Conservation (phyloP, 2,888 invertebrate genomes). For the Ligdia adustata region DNA sequence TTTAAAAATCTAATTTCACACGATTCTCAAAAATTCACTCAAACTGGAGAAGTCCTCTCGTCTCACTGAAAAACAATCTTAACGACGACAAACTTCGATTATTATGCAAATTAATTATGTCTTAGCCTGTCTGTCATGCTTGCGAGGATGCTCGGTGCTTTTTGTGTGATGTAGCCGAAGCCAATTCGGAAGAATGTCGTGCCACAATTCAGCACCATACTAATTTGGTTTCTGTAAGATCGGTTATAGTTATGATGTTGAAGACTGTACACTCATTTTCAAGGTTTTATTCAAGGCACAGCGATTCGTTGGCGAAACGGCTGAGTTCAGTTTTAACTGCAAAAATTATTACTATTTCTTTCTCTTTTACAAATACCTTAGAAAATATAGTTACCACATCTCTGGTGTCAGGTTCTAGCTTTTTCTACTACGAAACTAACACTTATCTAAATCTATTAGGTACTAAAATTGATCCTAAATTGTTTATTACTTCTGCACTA, state of each 20-base stretch:
- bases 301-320: no score
- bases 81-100: constrained; percentile 49
- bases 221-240: neutral
- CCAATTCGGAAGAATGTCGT: constrained; percentile 41
- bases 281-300: constrained; percentile 11
- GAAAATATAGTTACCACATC: no score
- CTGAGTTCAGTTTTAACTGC: no score
- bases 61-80: constrained; percentile 48
- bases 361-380: no score
- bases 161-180: constrained; percentile 48
- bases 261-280: constrained; percentile 10
- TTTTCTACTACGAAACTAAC: no score
- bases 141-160: constrained; percentile 52
- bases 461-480: no score
- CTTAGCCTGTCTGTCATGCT: constrained; percentile 63
- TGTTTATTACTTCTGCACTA: no score
- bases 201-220: constrained; percentile 11
- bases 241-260: neutral
- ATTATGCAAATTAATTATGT: constrained; percentile 75
- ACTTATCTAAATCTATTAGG: no score
- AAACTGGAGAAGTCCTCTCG: constrained; percentile 25
- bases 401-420: no score
- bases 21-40: constrained; percentile 22
- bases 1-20: constrained; percentile 35
- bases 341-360: no score